Percentiles rank a stretch among this genome's conserved stretches.
These are phyloP conservation scores for Neodontobutis hainanensis DNA, from an alignment of 2,113 vertebrate genomes.

Conservation along the genomic window DNA sequence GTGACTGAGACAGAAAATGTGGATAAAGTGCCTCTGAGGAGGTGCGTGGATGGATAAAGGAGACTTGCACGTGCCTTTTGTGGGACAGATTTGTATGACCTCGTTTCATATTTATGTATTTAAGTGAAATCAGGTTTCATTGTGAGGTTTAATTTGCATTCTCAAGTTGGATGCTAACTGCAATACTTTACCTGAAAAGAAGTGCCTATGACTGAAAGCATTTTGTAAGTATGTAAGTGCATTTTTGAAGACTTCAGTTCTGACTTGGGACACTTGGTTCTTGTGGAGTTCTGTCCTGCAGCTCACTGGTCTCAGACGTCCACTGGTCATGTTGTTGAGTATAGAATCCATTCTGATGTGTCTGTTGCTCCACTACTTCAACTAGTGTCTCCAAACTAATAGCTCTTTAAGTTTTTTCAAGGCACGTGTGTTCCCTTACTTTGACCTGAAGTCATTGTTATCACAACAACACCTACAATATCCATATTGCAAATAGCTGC, in stretches of 20 bases:
- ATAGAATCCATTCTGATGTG: too few relatives aligned
- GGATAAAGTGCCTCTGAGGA: neutral
- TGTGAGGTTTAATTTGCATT: neutral
- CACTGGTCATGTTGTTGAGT: too few relatives aligned
- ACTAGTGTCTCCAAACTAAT: too few relatives aligned
- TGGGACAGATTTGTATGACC: too few relatives aligned
- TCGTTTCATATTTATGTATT: neutral
- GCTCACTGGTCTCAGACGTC: too few relatives aligned
- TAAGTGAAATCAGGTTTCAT: neutral
- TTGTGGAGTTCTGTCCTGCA: too few relatives aligned
- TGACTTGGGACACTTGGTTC: neutral
- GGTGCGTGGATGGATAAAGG: neutral
- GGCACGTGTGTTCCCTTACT: too few relatives aligned
- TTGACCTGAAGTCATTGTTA: too few relatives aligned
- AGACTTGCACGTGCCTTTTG: neutral
- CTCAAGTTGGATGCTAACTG: neutral
- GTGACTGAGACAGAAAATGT: slow-evolving; percentile 15
- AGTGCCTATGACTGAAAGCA: neutral
- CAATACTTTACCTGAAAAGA: slow-evolving; percentile 9
- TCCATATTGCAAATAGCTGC: too few relatives aligned
- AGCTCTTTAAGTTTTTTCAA: too few relatives aligned
- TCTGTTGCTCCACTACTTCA: too few relatives aligned
- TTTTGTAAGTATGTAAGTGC: slow-evolving; percentile 2
- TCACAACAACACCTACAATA: too few relatives aligned
- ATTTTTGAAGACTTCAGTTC: neutral